Evolutionary conservation across 1,140 invertebrate species (phyloP).

Genomic region (Apolygus lucorum): DNA sequence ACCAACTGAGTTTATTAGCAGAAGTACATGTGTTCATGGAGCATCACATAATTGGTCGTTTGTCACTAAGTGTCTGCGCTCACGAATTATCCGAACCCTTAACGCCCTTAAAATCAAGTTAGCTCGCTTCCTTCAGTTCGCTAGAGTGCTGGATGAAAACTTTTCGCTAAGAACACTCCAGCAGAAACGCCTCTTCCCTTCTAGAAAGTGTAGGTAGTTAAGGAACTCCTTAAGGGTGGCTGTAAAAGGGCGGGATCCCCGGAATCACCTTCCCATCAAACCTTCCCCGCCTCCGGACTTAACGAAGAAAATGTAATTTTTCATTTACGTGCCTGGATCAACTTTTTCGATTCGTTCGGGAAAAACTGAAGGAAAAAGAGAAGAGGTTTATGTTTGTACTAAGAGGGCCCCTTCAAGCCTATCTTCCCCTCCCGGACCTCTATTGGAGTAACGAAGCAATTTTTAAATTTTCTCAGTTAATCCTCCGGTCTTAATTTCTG

Average conservation of each 20-base stretch:
- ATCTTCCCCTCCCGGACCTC: background rate
- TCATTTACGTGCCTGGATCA: conserved; percentile 36
- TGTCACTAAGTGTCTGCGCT: no score
- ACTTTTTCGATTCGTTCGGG: conserved; percentile 32
- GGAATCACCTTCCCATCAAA: conserved; percentile 4
- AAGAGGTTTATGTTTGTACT: conserved; percentile 27
- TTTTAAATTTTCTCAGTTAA: conserved; percentile 35
- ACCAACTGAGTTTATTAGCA: no score
- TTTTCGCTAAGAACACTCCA: background rate
- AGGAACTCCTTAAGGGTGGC: background rate
- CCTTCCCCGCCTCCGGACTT: conserved; percentile 20
- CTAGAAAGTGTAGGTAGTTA: conserved; percentile 5
- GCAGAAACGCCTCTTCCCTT: background rate
- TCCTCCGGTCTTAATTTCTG: conserved; percentile 34
- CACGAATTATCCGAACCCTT: no score
- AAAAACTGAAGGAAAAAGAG: background rate
- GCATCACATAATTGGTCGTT: no score
- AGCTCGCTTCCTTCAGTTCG: no score
- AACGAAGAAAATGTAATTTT: conserved; percentile 35
- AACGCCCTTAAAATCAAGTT: background rate
- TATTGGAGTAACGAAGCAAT: conserved; percentile 30
- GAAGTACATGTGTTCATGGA: no score
- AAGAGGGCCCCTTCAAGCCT: conserved; percentile 22
- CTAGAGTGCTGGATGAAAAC: background rate
- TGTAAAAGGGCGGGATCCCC: background rate